Percentiles rank a stretch among this genome's conserved stretches.
These are phyloP conservation scores for Stomorhina lunata DNA, from an alignment of 2,888 invertebrate genomes.

Conservation along the genomic window DNA sequence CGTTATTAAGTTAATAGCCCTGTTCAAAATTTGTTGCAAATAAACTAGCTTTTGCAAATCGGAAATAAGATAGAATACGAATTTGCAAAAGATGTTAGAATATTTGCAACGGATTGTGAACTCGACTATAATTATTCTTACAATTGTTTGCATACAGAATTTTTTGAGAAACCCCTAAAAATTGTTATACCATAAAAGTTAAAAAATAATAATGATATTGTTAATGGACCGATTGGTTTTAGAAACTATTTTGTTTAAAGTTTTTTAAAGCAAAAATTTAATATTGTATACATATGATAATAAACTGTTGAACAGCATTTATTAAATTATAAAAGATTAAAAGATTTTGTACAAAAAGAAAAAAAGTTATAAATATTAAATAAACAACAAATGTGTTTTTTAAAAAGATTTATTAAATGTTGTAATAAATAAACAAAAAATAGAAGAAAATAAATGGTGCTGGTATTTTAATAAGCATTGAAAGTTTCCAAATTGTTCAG, in stretches of 20 bases:
- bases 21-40: too few species aligned
- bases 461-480: too few species aligned
- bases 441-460: not conserved
- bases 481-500: too few species aligned
- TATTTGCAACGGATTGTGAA: too few species aligned
- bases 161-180: conserved; percentile 2
- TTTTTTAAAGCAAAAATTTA: conserved; percentile 19
- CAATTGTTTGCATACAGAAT: conserved; percentile 18
- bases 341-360: conserved; percentile 7
- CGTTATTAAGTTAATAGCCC: too few species aligned
- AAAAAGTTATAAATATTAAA: not conserved
- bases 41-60: too few species aligned
- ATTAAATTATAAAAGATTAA: conserved; percentile 41
- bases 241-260: conserved; percentile 23
- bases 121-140: conserved; percentile 9
- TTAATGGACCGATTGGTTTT: conserved; percentile 35
- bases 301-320: conserved; percentile 62
- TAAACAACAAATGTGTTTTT: not conserved
- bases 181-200: conserved; percentile 27
- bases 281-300: conserved; percentile 45
- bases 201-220: conserved; percentile 24
- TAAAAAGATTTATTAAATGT: not conserved
- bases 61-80: too few species aligned
- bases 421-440: not conserved
- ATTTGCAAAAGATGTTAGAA: too few species aligned